phyloP scores from a whole-genome alignment of 2,888 invertebrate species.

The Pristionchus japonicus region DNA sequence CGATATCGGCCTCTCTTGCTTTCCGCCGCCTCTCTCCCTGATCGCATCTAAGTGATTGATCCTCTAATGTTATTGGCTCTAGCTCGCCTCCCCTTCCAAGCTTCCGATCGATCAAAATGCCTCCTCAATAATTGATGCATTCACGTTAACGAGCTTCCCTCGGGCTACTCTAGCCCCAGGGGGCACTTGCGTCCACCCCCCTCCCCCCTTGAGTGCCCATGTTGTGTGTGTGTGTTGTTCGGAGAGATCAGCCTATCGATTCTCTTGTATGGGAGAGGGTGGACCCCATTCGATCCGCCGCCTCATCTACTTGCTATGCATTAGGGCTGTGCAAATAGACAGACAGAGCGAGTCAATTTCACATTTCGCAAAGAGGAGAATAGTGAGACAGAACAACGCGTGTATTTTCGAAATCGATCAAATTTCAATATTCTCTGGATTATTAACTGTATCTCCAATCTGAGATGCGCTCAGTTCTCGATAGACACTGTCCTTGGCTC shows the following conservation, averaged over 20 bases:
- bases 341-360: slow-evolving; percentile 2
- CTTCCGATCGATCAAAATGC: neutral
- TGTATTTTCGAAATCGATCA: neutral
- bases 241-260: slow-evolving; percentile 27
- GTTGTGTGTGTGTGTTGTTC: neutral
- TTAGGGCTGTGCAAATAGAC: slow-evolving; percentile 35
- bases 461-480: neutral
- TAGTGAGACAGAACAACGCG: neutral
- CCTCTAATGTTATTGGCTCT: slow-evolving; percentile 22
- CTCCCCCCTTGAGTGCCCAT: neutral
- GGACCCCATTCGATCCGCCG: neutral
- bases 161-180: neutral
- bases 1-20: neutral
- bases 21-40: neutral
- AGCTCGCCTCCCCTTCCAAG: neutral
- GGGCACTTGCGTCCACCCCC: neutral
- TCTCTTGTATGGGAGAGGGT: slow-evolving; percentile 4
- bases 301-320: slow-evolving; percentile 39
- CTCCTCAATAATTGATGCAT: slow-evolving; percentile 14
- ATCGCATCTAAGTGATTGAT: slow-evolving; percentile 27
- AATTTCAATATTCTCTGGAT: no score
- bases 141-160: slow-evolving; percentile 8
- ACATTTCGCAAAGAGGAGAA: slow-evolving; percentile 17
- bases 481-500: neutral
- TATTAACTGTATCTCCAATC: neutral